Conservation (phyloP, 2,888 invertebrate genomes). For the Erebia ligea region DNA sequence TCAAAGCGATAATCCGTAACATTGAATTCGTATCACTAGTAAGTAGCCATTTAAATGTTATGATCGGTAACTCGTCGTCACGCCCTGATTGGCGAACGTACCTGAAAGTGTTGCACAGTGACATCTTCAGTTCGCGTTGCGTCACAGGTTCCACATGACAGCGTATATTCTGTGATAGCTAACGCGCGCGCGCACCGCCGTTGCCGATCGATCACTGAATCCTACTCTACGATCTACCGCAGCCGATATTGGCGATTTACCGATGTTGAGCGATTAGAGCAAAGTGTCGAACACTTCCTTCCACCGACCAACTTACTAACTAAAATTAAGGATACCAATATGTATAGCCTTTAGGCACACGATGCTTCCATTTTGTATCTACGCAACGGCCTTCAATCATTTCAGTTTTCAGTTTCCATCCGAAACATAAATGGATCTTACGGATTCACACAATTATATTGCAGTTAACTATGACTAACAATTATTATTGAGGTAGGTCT, state of each 20-base stretch:
- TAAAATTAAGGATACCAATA: conserved; percentile 46
- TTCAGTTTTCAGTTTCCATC: conserved; percentile 44
- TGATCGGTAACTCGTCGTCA: conserved; percentile 25
- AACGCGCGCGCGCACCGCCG: conserved; percentile 48
- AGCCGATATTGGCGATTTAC: conserved; percentile 22
- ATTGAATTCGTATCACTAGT: conserved; percentile 16
- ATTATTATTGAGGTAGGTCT: not conserved
- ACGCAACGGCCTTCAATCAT: conserved; percentile 31
- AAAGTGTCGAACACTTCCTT: conserved; percentile 51
- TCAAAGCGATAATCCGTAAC: conserved; percentile 24
- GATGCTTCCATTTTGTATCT: conserved; percentile 28
- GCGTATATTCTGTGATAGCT: conserved; percentile 19
- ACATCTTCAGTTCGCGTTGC: conserved; percentile 48
- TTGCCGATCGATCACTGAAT: conserved; percentile 45
- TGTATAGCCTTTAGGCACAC: not conserved
- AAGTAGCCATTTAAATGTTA: conserved; percentile 13
- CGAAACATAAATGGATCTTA: conserved; percentile 30
- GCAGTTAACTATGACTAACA: conserved; percentile 12
- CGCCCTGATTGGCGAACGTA: conserved; percentile 47
- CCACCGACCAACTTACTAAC: conserved; percentile 54
- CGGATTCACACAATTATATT: conserved; percentile 30
- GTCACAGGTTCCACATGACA: conserved; percentile 45
- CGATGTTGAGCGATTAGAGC: conserved; percentile 15
- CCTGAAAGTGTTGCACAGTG: conserved; percentile 52
- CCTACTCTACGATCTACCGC: conserved; percentile 22